These are phyloP conservation scores for Anas bernieri DNA, from an alignment of 2,797 vertebrate genomes.

Conservation along the genomic window DNA sequence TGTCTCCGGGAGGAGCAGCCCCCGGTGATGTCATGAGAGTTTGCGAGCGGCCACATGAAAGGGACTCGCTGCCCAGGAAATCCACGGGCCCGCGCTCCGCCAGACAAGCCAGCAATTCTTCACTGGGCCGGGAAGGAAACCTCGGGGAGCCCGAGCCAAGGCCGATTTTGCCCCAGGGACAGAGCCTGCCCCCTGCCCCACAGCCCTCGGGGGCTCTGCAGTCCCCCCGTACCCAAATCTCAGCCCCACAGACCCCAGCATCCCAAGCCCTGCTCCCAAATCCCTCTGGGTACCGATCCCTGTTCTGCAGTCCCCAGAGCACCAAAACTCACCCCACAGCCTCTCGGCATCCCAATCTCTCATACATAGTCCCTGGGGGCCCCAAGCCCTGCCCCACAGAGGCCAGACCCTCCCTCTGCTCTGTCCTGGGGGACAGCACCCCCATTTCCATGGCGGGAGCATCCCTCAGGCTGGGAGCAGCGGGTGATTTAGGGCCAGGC, in stretches of 20 bases:
- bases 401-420: not conserved
- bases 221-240: not conserved
- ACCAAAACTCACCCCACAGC: rapidly evolving
- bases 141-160: not conserved
- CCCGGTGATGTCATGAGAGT: constrained; percentile 65
- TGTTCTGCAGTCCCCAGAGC: not conserved
- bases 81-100: constrained; percentile 9
- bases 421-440: not conserved
- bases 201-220: not conserved
- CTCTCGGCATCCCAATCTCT: not conserved
- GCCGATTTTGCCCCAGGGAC: not conserved
- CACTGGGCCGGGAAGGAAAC: constrained; percentile 22
- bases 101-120: constrained; percentile 60
- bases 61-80: constrained; percentile 55
- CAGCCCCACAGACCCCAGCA: not conserved
- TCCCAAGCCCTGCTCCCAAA: not conserved
- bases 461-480: not conserved
- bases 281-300: not conserved
- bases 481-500: constrained; percentile 60
- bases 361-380: not conserved
- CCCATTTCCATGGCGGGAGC: not conserved
- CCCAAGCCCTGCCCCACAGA: not conserved
- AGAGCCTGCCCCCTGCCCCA: not conserved
- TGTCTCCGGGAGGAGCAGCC: constrained; percentile 52
- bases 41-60: constrained; percentile 61